Percentiles rank a stretch among this genome's conserved stretches.
phyloP scores from a whole-genome alignment of 2,888 invertebrate species.

The Sipha maydis region DNA sequence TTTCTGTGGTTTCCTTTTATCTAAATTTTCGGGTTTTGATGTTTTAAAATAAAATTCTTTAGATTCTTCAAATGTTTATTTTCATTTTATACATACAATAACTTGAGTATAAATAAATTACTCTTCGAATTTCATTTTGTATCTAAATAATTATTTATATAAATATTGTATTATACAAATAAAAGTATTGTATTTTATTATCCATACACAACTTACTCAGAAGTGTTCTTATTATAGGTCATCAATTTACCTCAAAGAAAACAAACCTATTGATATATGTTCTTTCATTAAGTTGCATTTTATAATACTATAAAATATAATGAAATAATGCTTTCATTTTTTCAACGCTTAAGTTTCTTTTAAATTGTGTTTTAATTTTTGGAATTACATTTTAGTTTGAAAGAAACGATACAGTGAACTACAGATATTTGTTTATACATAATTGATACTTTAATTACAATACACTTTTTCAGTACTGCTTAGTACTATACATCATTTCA shows the following conservation, averaged over 20 bases:
- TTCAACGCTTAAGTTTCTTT: not conserved
- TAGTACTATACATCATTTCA: no score
- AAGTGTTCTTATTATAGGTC: not conserved
- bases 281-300: not conserved
- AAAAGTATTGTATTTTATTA: not conserved
- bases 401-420: not conserved
- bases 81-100: no score
- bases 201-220: not conserved
- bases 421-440: not conserved
- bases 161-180: not conserved
- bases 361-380: not conserved
- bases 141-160: not conserved
- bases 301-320: not conserved
- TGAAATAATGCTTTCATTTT: not conserved
- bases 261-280: not conserved
- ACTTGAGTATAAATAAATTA: no score
- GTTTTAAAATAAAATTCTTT: no score
- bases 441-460: not conserved
- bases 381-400: not conserved
- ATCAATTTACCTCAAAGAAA: not conserved
- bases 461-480: not conserved
- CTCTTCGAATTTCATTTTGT: no score
- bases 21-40: no score
- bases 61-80: no score
- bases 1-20: no score